Percentiles rank a stretch among this genome's conserved stretches.
Evolutionary conservation across 1,140 invertebrate species (phyloP).

Genomic region (Aleiodes sp.): DNA sequence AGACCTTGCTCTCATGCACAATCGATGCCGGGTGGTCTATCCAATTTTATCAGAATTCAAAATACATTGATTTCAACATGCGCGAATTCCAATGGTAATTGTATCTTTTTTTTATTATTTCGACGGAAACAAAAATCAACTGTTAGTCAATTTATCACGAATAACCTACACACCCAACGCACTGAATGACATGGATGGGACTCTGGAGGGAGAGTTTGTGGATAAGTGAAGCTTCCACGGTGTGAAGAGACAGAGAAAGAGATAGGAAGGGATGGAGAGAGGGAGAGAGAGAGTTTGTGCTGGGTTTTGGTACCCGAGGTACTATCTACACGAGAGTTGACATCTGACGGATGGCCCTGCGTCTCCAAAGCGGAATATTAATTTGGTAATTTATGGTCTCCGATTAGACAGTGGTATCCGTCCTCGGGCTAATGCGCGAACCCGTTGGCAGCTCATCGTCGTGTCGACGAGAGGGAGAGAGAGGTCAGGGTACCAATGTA

Average conservation of each 20-base stretch:
- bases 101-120: too few species aligned
- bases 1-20: too few species aligned
- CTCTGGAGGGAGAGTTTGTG: too few species aligned
- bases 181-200: too few species aligned
- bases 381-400: conserved; percentile 65
- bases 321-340: conserved; percentile 59
- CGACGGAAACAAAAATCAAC: too few species aligned
- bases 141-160: too few species aligned
- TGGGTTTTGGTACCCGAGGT: conserved; percentile 9
- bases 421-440: conserved; percentile 59
- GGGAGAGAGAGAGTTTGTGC: conserved; percentile 35
- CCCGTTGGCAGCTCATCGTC: conserved; percentile 59
- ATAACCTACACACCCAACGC: too few species aligned
- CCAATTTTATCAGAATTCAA: too few species aligned
- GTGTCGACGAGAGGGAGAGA: conserved; percentile 31
- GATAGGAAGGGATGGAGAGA: conserved; percentile 6
- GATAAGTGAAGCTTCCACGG: too few species aligned
- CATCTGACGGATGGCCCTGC: conserved; percentile 62
- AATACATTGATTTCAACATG: too few species aligned
- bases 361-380: conserved; percentile 62
- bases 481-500: conserved; percentile 12
- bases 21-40: too few species aligned
- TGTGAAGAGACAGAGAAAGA: background rate
- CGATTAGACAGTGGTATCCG: conserved; percentile 64
- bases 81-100: too few species aligned